phyloP scores from a whole-genome alignment of 1,140 invertebrate species.

The Bombus ignitus region DNA sequence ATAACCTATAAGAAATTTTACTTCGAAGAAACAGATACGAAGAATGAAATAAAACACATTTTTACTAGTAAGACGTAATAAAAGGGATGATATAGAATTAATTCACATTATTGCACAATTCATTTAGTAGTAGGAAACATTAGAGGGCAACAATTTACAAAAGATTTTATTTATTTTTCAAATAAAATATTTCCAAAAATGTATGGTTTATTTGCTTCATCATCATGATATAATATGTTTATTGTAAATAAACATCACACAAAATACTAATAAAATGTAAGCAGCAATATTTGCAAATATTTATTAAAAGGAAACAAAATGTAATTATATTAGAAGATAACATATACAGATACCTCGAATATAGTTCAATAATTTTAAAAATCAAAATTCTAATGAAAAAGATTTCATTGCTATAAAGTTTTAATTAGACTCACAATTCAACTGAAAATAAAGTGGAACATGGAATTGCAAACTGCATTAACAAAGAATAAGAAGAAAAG shows the following conservation, averaged over 20 bases:
- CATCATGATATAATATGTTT: neutral
- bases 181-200: slow-evolving; percentile 13
- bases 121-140: neutral
- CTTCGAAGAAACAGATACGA: no score
- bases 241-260: neutral
- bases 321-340: neutral
- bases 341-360: neutral
- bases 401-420: neutral
- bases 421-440: neutral
- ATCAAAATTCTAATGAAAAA: neutral
- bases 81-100: neutral
- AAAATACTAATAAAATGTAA: neutral
- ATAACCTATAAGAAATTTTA: slow-evolving; percentile 21
- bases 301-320: neutral
- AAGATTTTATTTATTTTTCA: neutral
- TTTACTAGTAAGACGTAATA: neutral
- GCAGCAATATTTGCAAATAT: neutral
- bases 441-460: neutral
- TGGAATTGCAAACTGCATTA: neutral
- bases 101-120: neutral
- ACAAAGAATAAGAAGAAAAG: neutral
- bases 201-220: slow-evolving; percentile 1
- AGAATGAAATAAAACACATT: neutral
- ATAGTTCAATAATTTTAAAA: neutral
- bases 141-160: no score